Percentiles rank a stretch among this genome's conserved stretches.
Conservation (phyloP, 2,113 vertebrate genomes). For the Pycnonotus jocosus region DNA sequence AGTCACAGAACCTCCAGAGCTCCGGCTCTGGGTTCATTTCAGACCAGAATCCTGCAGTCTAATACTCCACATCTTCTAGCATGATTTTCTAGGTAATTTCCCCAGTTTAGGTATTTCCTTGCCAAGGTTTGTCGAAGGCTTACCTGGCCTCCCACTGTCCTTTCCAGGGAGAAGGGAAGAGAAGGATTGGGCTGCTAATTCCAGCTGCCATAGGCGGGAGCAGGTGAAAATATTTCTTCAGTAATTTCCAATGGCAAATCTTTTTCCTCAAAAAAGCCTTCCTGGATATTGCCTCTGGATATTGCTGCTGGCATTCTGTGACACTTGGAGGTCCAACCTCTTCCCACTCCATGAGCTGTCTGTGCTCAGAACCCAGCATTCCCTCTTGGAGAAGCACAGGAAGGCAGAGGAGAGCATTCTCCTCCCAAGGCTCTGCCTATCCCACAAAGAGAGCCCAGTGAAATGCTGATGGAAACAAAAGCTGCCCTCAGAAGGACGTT, state of each 20-base stretch:
- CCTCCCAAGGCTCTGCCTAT: background rate
- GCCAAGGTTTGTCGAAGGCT: background rate
- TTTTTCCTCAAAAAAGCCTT: background rate
- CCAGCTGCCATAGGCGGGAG: background rate
- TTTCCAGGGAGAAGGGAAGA: background rate
- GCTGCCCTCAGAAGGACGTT: background rate
- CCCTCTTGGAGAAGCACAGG: background rate
- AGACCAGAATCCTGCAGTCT: background rate
- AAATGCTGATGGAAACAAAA: background rate
- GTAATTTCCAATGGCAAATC: background rate
- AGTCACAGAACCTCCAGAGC: background rate
- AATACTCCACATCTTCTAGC: background rate
- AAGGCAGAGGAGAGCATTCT: background rate
- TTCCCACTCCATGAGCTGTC: accelerated
- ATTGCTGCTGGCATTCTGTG: background rate
- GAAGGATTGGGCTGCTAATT: background rate
- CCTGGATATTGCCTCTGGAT: too few species aligned
- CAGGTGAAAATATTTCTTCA: background rate
- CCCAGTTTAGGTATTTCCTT: background rate
- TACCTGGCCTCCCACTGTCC: background rate
- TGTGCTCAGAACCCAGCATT: background rate
- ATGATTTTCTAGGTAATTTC: background rate
- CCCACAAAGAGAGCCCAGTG: background rate
- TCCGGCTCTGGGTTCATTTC: background rate
- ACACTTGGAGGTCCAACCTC: background rate